These are phyloP conservation scores for Dicrostonyx torquatus DNA, from an alignment of 2,797 vertebrate genomes.

Conservation along the genomic window DNA sequence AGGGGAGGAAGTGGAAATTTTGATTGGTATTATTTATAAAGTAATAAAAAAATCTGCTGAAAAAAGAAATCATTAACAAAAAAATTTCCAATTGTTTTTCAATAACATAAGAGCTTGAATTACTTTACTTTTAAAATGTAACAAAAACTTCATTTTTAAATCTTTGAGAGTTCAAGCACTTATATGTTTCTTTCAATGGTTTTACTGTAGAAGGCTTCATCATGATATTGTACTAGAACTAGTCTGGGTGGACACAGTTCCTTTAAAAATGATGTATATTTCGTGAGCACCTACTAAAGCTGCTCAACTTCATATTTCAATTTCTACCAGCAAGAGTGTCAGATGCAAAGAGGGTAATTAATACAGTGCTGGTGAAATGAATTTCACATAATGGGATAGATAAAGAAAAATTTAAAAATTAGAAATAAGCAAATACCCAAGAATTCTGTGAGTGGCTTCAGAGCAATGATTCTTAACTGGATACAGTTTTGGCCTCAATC, in stretches of 20 bases:
- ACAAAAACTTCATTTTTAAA: conserved; percentile 32
- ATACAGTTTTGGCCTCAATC: background rate
- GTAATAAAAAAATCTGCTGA: too few relatives aligned
- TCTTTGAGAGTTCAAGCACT: background rate
- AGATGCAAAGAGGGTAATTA: background rate
- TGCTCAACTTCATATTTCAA: background rate
- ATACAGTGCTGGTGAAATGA: background rate
- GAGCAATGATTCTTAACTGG: background rate
- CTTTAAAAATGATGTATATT: background rate
- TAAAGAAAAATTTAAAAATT: background rate
- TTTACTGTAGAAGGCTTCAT: background rate
- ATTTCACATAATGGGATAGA: conserved; percentile 45
- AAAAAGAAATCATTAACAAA: too few relatives aligned
- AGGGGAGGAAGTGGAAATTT: too few relatives aligned
- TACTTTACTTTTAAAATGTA: background rate
- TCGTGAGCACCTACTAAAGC: background rate
- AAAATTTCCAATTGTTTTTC: background rate
- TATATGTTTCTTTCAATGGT: background rate
- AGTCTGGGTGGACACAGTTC: background rate
- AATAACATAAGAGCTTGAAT: background rate
- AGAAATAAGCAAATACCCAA: background rate
- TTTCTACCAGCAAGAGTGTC: background rate
- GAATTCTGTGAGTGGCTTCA: conserved; percentile 1
- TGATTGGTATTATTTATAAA: too few relatives aligned
- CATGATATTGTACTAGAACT: background rate